Percentiles rank a stretch among this genome's conserved stretches.
Evolutionary conservation across 2,113 vertebrate species (phyloP).

Genomic region (Ochotona curzoniae): DNA sequence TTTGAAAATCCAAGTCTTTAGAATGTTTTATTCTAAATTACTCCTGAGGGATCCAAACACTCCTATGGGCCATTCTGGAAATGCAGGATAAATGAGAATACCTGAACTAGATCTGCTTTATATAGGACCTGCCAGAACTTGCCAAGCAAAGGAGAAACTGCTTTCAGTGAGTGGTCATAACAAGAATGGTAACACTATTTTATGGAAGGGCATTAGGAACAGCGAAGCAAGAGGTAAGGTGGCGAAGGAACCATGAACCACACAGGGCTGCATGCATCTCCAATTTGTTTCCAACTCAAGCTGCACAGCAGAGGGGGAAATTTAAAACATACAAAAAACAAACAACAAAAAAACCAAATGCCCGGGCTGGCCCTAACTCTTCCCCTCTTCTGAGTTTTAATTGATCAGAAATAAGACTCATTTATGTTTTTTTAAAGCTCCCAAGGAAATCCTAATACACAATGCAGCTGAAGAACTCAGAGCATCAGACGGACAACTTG

Average conservation of each 20-base stretch:
- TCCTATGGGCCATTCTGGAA: neutral
- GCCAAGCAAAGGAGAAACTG: neutral
- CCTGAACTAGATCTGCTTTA: neutral
- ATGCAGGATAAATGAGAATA: neutral
- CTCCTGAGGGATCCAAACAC: neutral
- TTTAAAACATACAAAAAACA: neutral
- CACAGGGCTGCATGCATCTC: neutral
- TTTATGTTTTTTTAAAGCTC: neutral
- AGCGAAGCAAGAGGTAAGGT: neutral
- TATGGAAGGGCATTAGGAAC: neutral
- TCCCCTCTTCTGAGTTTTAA: neutral
- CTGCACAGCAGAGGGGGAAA: neutral
- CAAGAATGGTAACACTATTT: neutral
- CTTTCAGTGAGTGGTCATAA: neutral
- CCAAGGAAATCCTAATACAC: neutral
- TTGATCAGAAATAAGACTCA: neutral
- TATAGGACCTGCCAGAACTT: neutral
- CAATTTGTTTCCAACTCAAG: neutral
- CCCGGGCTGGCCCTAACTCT: neutral
- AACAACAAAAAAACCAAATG: neutral
- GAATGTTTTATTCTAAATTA: conserved; percentile 32
- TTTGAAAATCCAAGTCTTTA: conserved; percentile 23
- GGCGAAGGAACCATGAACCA: neutral
- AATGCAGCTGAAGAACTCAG: neutral
- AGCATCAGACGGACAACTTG: neutral